Percentiles rank a stretch among this genome's conserved stretches.
Evolutionary conservation across 2,113 vertebrate species (phyloP).

Genomic region (Pangasianodon hypophthalmus): DNA sequence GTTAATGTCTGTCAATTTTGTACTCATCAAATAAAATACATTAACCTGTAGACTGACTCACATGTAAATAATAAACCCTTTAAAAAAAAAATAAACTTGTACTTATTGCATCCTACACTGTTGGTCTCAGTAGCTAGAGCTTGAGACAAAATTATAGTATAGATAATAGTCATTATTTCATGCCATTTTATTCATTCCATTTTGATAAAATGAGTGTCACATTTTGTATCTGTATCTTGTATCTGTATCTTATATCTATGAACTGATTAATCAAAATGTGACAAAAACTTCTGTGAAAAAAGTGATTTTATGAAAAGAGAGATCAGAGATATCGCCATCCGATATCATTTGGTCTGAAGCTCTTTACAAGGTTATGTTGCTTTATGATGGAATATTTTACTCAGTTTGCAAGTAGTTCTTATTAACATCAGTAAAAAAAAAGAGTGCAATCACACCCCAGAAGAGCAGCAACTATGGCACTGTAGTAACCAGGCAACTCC

Average conservation of each 20-base stretch:
- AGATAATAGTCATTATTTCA: neutral
- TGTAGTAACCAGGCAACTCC: constrained; percentile 40
- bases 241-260: neutral
- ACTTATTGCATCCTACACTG: neutral
- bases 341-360: neutral
- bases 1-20: neutral
- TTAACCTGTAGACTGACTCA: neutral
- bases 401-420: neutral
- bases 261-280: neutral
- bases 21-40: neutral
- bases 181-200: neutral
- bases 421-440: neutral
- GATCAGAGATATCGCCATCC: neutral
- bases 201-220: neutral
- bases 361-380: neutral
- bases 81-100: neutral
- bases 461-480: constrained; percentile 1
- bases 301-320: neutral
- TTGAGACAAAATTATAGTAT: neutral
- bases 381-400: neutral
- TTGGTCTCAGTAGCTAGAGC: neutral
- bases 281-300: neutral
- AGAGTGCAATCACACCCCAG: constrained; percentile 15
- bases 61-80: neutral
- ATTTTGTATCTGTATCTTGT: neutral